Percentiles rank a stretch among this genome's conserved stretches.
phyloP scores from a whole-genome alignment of 1,140 invertebrate genomes.

The Bombus consobrinus region DNA sequence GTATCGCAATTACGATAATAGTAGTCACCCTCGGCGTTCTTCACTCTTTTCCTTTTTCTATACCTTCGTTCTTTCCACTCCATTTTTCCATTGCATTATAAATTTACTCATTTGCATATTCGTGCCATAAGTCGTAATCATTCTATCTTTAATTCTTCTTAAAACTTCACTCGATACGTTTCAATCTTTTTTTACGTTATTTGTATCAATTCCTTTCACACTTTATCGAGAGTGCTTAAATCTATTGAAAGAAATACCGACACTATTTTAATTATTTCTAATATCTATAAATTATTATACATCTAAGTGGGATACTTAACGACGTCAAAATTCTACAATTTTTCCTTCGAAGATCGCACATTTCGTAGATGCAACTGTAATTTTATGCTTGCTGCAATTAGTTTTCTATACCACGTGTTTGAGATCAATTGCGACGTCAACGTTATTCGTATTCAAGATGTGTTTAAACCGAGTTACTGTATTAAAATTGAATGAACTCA shows the following conservation, averaged over 20 bases:
- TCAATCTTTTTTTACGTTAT: neutral
- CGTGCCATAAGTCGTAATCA: neutral
- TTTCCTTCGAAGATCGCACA: neutral
- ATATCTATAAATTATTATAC: neutral
- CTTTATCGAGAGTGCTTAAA: neutral
- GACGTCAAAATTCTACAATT: too few species aligned
- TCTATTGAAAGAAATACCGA: neutral
- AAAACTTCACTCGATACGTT: neutral
- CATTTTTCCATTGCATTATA: neutral
- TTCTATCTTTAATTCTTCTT: neutral
- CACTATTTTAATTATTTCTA: neutral
- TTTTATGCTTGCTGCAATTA: neutral
- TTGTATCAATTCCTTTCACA: neutral
- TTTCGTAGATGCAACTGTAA: neutral
- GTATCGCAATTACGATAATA: neutral
- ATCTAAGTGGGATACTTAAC: neutral
- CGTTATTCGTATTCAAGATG: neutral
- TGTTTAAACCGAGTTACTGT: neutral
- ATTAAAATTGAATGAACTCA: neutral
- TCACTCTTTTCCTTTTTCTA: neutral
- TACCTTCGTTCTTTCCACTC: neutral
- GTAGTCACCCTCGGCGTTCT: neutral
- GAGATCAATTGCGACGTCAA: neutral
- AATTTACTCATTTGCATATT: neutral
- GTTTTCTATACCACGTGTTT: neutral